Base-by-base conservation (phyloP, 1,140 invertebrate species). In the Drosophila tani region DNA sequence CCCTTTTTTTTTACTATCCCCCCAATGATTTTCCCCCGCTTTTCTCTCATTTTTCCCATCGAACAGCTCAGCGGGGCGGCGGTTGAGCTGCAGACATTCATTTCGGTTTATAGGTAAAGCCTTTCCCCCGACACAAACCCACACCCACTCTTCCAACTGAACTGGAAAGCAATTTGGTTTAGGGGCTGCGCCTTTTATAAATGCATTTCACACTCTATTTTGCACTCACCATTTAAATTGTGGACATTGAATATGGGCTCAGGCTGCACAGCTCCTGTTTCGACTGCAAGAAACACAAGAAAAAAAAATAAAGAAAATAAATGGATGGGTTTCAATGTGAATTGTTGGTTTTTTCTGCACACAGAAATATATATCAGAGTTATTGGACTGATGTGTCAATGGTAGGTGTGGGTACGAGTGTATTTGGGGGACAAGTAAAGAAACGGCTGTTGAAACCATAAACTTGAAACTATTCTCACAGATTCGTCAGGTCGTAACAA, bases 211-310 rank as follows among this genome's bases (percentile, higher is more conserved):
- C 64, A 87, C 64, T 66, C 76, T 70, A 75, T 80, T 87, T 81
- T 81, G 57, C 74, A 88, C 81, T 88, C 82, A 88, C 84, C 84
- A 90, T 81, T 90, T 84, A 87, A 90, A 79, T 66, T 88, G 69
- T 63, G 81, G 66, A 81, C 81, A 87, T 83, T 78, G 75, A 53
- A 56, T 32, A 43, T 49, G 41, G 62, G 38, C 35, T 27, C 51
- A 32, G 27, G n/a, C 55, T 84, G 67, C 56, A 68, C 56, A 68
- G 49, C 65, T 69, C 17, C 68, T 41, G 68, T 68, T 50, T 71
- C 38, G 43, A 43, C 62, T 50, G 65, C 43, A 77, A 51, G 27
- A 8, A 45, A 55, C 8, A 32, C 29, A 64, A 17, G 38, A 46
- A 21, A 21, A 41, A 24, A 12, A 41, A 29, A 38, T n/a, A 38